Conservation (phyloP, 1,140 invertebrate genomes). For the Alviniconcha marisindica region DNA sequence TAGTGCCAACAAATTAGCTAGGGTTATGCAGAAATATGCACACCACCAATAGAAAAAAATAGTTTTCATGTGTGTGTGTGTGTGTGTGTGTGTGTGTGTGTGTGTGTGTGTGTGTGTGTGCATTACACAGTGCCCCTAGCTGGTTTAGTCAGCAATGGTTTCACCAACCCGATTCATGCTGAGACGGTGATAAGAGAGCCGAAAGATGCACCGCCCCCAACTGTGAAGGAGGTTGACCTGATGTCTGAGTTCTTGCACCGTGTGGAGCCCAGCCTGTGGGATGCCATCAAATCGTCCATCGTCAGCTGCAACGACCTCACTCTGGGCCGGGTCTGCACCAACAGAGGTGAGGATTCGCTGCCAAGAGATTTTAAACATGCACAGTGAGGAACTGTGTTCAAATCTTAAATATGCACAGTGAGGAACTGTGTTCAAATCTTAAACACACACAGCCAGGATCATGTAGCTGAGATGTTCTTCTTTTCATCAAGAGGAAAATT, state of each 20-base stretch:
- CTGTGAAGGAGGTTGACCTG: neutral
- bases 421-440: too few relatives aligned
- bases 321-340: neutral
- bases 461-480: neutral
- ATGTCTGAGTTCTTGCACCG: slow-evolving; percentile 34
- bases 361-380: too few relatives aligned
- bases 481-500: neutral
- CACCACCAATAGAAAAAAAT: too few relatives aligned
- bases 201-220: neutral
- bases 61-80: neutral
- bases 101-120: slow-evolving; percentile 1
- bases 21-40: too few relatives aligned
- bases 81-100: neutral
- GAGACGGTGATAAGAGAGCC: slow-evolving; percentile 16
- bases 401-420: too few relatives aligned
- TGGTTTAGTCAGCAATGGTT: neutral
- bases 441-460: too few relatives aligned
- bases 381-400: too few relatives aligned
- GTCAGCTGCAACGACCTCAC: slow-evolving; percentile 11
- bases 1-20: too few relatives aligned
- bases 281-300: neutral
- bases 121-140: neutral
- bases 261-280: slow-evolving; percentile 26
- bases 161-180: neutral
- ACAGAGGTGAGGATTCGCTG: slow-evolving; percentile 20